Evolutionary conservation across 1,140 invertebrate species (phyloP), one percentile per base, ranked within the genome.

Genomic region (Eumaeus atala): DNA sequence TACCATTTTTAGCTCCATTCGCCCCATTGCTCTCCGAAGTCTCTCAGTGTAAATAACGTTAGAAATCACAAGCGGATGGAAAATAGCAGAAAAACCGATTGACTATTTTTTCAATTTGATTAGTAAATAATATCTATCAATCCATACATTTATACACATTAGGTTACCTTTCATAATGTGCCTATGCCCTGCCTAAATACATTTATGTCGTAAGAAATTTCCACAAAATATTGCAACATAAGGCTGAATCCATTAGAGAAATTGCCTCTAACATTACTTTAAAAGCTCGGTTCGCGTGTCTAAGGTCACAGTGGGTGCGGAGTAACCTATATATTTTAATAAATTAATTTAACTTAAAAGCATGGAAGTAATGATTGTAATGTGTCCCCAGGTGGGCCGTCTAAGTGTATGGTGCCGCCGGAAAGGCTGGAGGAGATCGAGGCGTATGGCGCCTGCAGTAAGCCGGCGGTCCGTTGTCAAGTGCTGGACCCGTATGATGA

Each of bases 401-500:
- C 74, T 16, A 72, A 71, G 37, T 84, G 83, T 54, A 49, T 65
- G 28, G 77, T 84, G 9, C 77, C 77, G 0, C 52, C 64, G 0
- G 69, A 77, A 3, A 67, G 71, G 0, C 48, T 80, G 38, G 49
- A 53, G 3, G 70, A 72, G n/a, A 53, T 74, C 16, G 49, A 51
- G 9, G 34, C 14, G 58, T 83, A 66, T 38, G 72, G 54, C 18
- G 67, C 44, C 80, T 64, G 74, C 75, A 86, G 78, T 57, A 59
- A 67, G 14, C 90, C 91, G 8, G 88, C 90, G 3, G 89, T 95
- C 38, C 87, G 92, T 55, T 95, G 94, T 62, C 89, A 90, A 61
- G 87, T 94, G 8, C 77, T 90, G 9, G 87, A 93, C 75, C 91
- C 92, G 0, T 94, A 93, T 66, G 90, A 91, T 52, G 81, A 89